Conservation (phyloP, 2,113 vertebrate species). For the Charadrius vociferus region DNA sequence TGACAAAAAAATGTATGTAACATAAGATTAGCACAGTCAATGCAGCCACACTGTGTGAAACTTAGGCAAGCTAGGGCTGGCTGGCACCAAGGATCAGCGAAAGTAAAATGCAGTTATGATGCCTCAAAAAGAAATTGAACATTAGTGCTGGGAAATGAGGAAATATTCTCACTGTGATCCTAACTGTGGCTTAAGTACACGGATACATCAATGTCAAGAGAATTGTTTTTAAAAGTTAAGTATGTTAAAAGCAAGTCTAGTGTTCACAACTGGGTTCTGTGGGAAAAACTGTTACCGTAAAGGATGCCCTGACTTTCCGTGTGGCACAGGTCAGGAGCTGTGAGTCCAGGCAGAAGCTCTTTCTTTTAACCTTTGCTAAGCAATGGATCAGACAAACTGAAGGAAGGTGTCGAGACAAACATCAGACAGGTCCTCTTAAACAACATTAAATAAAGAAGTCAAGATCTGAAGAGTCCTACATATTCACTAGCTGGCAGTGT, state of each 20-base stretch:
- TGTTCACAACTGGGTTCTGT: not conserved
- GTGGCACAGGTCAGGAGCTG: not conserved
- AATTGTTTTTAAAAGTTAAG: slow-evolving; percentile 27
- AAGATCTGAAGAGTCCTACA: not conserved
- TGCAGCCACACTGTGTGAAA: slow-evolving; percentile 54
- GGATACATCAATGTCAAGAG: slow-evolving; percentile 32
- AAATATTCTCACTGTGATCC: slow-evolving; percentile 4
- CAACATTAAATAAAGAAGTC: not conserved
- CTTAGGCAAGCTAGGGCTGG: slow-evolving; percentile 5
- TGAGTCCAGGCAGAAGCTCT: not conserved
- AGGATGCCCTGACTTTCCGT: not conserved
- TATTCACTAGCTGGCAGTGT: not conserved
- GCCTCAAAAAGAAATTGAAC: slow-evolving; percentile 34
- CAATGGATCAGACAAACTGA: not conserved
- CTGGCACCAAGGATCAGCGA: slow-evolving; percentile 31
- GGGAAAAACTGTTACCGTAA: slow-evolving; percentile 30
- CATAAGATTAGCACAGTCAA: slow-evolving; percentile 41
- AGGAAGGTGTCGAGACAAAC: not conserved
- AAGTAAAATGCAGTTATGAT: slow-evolving; percentile 5
- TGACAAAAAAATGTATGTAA: slow-evolving; percentile 56
- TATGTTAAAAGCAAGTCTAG: not conserved
- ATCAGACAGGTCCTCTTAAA: not conserved
- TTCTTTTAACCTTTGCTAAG: not conserved
- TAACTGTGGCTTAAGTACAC: not conserved
- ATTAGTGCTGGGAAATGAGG: slow-evolving; percentile 1